Base-by-base conservation (phyloP, 1,140 invertebrate species). In the Drosophila eugracilis region DNA sequence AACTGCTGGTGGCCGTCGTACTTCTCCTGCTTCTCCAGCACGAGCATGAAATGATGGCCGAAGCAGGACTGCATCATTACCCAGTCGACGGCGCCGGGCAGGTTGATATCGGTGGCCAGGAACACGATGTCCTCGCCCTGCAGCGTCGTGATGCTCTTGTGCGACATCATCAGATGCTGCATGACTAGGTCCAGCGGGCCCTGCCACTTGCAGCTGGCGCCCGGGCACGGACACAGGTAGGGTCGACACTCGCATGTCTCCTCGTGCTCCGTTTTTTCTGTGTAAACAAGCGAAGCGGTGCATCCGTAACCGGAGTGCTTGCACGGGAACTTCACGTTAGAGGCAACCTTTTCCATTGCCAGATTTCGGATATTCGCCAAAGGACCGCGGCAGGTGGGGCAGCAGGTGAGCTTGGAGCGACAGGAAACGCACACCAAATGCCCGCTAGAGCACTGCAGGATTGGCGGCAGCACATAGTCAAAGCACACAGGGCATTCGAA, bases 41-140 rank as follows among this genome's bases (percentile, higher is more conserved):
- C 98, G 57, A 99, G 93, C 98, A 99, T 99, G 91, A 99, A 99
- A 92, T 99, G 97, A 91, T 99, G 97, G 53, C 97, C 97, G 92
- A 99, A 99, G 92, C 99, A 99, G 7, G 97, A 98, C 92, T 99
- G 99, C 98, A 99, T 99, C 99, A 99, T 99, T 0, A 99, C 99
- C 99, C 99, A 99, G 92, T 99, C 99, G 2, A 99, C 99, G 55
- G 99, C 99, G 59, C 99, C 99, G 45, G 98, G 98, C 69, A 99
- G 94, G 93, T 99, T 99, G 49, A 99, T 99, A 92, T 99, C 99
- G 36, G 99, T 99, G 1, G 99, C 99, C 74, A 99, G 93, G 92
- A 99, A 99, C 36, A 99, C 99, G 89, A 99, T 99, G 91, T 99
- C 99, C 93, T 99, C 99, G 10, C 96, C 95, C 94, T 97, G 96